Percentiles rank a stretch among this genome's conserved stretches.
Evolutionary conservation across 2,888 invertebrate species (phyloP).

Genomic region (Sussaba pulchella): DNA sequence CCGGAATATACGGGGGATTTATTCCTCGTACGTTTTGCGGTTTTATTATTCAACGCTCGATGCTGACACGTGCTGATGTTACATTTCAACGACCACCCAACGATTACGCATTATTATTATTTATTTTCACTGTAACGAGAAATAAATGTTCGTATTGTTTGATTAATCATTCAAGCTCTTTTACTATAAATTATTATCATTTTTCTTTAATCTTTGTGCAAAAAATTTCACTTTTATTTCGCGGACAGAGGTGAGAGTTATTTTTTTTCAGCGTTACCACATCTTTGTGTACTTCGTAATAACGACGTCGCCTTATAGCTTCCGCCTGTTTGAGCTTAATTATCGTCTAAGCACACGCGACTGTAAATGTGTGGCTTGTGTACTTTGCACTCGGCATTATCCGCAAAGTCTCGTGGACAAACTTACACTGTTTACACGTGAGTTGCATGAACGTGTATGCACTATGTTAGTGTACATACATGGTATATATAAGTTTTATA

Average conservation of each 20-base stretch:
- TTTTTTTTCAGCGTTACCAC: neutral
- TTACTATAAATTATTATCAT: no score
- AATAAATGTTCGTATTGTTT: no score
- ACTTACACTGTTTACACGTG: slow-evolving; percentile 21
- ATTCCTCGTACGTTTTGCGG: neutral
- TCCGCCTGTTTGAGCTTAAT: slow-evolving; percentile 27
- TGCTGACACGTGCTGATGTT: neutral
- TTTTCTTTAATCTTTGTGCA: no score
- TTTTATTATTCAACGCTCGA: neutral
- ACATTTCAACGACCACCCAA: neutral
- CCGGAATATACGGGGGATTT: neutral
- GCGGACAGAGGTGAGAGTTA: no score
- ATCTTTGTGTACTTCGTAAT: slow-evolving; percentile 13
- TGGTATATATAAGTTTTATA: neutral
- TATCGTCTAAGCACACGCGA: slow-evolving; percentile 24
- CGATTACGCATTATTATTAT: no score
- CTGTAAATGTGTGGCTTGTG: slow-evolving; percentile 12
- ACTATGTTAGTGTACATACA: neutral
- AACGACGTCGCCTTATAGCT: slow-evolving; percentile 14
- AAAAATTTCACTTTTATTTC: no score
- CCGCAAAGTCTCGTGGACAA: slow-evolving; percentile 11
- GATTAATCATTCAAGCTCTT: no score
- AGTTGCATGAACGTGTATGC: neutral
- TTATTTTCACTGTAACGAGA: no score
- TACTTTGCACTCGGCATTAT: slow-evolving; percentile 25